phyloP scores from a whole-genome alignment of 2,113 vertebrate species.

The Rutilus rutilus region DNA sequence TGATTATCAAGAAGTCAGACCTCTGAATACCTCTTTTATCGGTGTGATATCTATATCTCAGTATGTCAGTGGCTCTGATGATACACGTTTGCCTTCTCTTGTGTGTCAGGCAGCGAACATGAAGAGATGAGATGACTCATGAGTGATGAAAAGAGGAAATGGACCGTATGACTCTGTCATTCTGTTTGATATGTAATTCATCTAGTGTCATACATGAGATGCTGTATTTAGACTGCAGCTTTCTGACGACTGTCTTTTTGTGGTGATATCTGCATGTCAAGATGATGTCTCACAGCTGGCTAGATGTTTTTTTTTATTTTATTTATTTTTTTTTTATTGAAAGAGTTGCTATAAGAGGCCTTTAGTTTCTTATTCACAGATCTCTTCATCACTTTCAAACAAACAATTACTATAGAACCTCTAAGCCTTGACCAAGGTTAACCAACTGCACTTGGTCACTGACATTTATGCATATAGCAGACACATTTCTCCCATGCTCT shows the following conservation, averaged over 20 bases:
- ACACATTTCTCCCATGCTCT: too few relatives aligned
- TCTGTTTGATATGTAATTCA: conserved; percentile 33
- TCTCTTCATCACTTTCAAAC: too few relatives aligned
- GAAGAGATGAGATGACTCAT: conserved; percentile 3
- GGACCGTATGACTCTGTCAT: conserved; percentile 28
- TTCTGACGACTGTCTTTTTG: background rate
- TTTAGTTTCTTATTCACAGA: background rate
- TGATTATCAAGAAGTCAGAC: background rate
- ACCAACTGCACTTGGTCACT: too few relatives aligned
- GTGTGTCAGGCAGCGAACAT: background rate
- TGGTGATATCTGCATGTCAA: conserved; percentile 13
- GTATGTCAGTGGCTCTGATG: background rate
- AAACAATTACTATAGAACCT: too few relatives aligned
- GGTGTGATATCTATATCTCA: background rate
- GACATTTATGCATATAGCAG: too few relatives aligned
- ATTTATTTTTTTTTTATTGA: conserved; percentile 1
- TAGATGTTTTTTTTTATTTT: conserved; percentile 6
- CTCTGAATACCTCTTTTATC: background rate
- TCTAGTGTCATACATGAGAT: conserved; percentile 22
- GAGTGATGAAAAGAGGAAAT: conserved; percentile 29
- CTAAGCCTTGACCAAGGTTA: too few relatives aligned
- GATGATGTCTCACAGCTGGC: conserved; percentile 22
- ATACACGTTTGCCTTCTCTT: background rate
- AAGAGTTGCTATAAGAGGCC: background rate
- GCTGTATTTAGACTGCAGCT: conserved; percentile 27